Evolutionary conservation across 2,113 vertebrate species (phyloP), one percentile per base, ranked within the genome.

Genomic region (Megatriorchis doriae): DNA sequence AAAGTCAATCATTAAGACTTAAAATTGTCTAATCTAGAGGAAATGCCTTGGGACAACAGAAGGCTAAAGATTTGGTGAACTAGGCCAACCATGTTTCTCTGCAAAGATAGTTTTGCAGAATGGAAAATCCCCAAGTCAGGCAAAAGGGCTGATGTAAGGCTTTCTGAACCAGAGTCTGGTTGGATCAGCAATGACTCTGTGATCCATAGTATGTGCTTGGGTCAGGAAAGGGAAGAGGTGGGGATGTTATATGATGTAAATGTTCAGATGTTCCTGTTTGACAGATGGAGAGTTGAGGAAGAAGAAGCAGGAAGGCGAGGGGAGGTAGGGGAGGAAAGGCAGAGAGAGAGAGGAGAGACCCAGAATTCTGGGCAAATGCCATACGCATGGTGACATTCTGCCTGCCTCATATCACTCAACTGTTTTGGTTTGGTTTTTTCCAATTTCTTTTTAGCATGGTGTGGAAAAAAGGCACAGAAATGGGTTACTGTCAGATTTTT

Each of bases 381-480:
- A 45, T 26, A 16, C 17, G 4, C 8, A 10, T 47, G 9, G 11
- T 65, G 8, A 17, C 6, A 47, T 77, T 40, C 38, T 83, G 19
- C 26, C 19, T 0, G 3, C 20, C 15, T 86, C 3, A 6, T 40
- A n/a, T 27, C 25, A 34, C 12, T 88, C 34, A 36, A 13, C 10
- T 47, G 4, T 3, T 63, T 66, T 80, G 8, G 10, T 47, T 23
- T 59, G 15, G 0, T 7, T 7, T 34, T 0, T 5, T 13, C 2
- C 3, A 2, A 17, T 66, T 58, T 81, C 8, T 81, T 70, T 72
- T 87, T 40, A 84, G 13, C 0, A 0, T 52, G 3, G 1, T 31
- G 9, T 22, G 27, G 26, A 50, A 83, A 32, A 29, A 52, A 55
- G 26, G 12, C 6, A 65, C 31, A 48, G 16, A 86, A 75, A 63